These are phyloP conservation scores for Malurus melanocephalus DNA, from an alignment of 2,113 vertebrate species.

Conservation along the genomic window DNA sequence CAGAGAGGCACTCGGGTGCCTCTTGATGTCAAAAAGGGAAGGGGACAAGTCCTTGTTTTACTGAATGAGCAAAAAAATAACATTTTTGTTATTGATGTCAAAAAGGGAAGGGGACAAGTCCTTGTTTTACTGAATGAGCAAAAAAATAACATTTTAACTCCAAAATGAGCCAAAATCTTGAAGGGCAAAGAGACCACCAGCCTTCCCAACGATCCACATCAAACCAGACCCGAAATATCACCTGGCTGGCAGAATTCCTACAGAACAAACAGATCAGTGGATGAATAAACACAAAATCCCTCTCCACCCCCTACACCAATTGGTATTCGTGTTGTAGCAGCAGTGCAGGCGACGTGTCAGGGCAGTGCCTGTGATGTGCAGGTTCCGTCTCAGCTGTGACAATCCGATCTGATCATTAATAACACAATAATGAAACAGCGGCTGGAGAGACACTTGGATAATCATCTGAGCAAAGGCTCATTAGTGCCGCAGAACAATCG, in stretches of 20 bases:
- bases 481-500: conserved; percentile 76
- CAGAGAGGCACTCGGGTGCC: rapidly evolving
- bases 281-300: neutral
- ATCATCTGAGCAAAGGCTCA: conserved; percentile 78
- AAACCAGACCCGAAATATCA: neutral
- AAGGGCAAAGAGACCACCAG: neutral
- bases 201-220: neutral
- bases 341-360: neutral
- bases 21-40: neutral
- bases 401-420: conserved; percentile 79
- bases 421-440: conserved; percentile 76
- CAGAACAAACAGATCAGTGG: rapidly evolving
- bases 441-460: conserved; percentile 80
- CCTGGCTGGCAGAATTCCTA: rapidly evolving
- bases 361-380: conserved; percentile 21
- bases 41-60: neutral
- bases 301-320: no score
- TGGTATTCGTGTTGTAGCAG: neutral
- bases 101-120: no score
- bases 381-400: conserved; percentile 62
- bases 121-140: no score
- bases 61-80: no score
- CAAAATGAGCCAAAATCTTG: neutral
- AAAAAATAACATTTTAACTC: no score
- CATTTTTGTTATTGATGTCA: no score